Conservation (phyloP, 2,797 vertebrate species). For the Phyllotis vaccarum region DNA sequence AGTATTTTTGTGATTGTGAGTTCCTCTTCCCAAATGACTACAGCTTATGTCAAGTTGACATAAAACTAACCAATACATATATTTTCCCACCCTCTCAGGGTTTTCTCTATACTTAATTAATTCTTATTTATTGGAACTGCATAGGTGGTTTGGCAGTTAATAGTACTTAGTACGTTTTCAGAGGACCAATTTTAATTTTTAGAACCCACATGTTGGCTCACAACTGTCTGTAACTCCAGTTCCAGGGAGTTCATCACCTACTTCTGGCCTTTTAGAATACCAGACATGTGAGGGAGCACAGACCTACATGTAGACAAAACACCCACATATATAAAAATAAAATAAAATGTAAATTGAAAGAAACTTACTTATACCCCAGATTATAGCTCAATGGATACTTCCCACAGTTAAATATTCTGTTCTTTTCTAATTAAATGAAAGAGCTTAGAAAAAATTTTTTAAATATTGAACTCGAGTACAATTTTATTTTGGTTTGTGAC, state of each 20-base stretch:
- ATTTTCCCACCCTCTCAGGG: background rate
- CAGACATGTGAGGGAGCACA: background rate
- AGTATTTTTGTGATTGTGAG: background rate
- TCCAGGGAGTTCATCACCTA: background rate
- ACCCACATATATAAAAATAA: background rate
- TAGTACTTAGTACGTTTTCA: background rate
- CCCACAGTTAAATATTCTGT: background rate
- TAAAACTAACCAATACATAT: background rate
- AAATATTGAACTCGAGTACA: background rate
- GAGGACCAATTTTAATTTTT: background rate
- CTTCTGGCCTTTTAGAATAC: background rate
- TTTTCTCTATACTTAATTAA: background rate
- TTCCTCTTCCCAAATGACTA: background rate
- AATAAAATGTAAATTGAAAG: background rate
- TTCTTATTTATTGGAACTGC: background rate
- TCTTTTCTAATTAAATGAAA: background rate
- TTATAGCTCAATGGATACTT: background rate
- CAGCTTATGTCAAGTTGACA: background rate
- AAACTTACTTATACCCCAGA: background rate
- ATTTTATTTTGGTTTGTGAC: background rate
- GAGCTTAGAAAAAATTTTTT: background rate
- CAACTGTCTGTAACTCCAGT: background rate
- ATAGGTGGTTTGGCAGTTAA: background rate
- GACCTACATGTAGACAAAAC: background rate
- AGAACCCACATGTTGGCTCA: background rate